These are phyloP conservation scores for Silurus glanis DNA, from an alignment of 2,113 vertebrate genomes.

Conservation along the genomic window DNA sequence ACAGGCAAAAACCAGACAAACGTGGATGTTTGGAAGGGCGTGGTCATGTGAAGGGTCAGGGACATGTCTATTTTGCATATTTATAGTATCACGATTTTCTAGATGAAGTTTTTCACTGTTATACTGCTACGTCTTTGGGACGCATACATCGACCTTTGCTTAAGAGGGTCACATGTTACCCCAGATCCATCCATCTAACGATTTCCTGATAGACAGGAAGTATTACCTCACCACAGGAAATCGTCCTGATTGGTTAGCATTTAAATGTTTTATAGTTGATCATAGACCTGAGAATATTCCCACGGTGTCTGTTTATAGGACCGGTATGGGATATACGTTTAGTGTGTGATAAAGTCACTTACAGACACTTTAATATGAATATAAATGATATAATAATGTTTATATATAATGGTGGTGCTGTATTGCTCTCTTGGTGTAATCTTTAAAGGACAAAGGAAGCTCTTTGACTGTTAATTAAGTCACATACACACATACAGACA, in stretches of 20 bases:
- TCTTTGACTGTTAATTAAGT: constrained; percentile 15
- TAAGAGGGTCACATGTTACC: neutral
- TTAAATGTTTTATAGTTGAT: neutral
- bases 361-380: neutral
- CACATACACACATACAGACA: neutral
- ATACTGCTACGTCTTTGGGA: neutral
- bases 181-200: neutral
- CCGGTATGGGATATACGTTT: neutral
- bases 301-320: neutral
- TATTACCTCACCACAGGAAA: neutral
- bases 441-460: constrained; percentile 4
- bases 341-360: neutral
- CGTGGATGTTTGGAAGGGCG: neutral
- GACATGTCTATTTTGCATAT: neutral
- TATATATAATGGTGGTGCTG: neutral
- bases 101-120: neutral
- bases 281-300: neutral
- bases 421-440: neutral
- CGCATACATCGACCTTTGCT: no score
- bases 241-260: neutral
- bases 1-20: neutral
- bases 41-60: neutral
- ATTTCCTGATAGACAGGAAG: neutral
- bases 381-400: no score
- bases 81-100: neutral